Conservation (phyloP, 2,797 vertebrate species). For the Tragelaphus eurycerus region DNA sequence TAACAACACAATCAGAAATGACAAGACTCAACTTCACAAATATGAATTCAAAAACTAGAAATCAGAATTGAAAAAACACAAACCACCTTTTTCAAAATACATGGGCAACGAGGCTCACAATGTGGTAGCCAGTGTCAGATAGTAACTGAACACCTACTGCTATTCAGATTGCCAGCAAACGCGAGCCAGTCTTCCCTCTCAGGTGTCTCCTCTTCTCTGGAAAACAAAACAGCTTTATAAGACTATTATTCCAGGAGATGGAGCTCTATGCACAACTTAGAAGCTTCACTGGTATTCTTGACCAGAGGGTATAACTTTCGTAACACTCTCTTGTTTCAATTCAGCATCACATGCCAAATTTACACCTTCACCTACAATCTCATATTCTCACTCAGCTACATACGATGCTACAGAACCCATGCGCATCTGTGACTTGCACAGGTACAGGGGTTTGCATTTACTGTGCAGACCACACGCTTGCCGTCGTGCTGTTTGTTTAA, state of each 20-base stretch:
- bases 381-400: not conserved
- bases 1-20: not conserved
- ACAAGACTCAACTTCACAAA: not conserved
- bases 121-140: not conserved
- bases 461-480: not conserved
- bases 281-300: not conserved
- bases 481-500: fast-evolving
- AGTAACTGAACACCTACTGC: not conserved
- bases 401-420: fast-evolving
- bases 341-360: not conserved
- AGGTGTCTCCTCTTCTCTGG: not conserved
- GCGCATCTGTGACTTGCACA: fast-evolving
- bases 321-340: not conserved
- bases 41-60: not conserved
- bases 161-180: not conserved
- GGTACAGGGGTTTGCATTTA: fast-evolving
- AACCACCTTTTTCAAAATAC: not conserved
- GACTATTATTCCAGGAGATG: not conserved
- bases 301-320: not conserved
- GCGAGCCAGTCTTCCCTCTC: not conserved
- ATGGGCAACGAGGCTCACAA: not conserved
- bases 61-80: not conserved
- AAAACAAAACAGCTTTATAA: not conserved
- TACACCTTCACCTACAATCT: not conserved
- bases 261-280: not conserved